Evolutionary conservation across 2,113 vertebrate species (phyloP), one percentile per base, ranked within the genome.

Genomic region (Pithys albifrons): DNA sequence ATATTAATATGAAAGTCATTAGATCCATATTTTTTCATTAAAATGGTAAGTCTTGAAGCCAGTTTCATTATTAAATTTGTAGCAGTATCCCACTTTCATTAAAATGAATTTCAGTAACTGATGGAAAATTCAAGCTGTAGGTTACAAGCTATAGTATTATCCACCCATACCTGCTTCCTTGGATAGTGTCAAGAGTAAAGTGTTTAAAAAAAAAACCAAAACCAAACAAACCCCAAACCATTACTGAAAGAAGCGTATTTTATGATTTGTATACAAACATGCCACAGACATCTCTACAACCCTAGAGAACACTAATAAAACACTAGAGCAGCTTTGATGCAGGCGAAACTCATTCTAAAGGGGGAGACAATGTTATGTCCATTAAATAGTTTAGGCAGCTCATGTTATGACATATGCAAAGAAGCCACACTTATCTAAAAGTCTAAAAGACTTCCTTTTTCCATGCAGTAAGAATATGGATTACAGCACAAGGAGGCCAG

Each of bases 81-180:
- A 93, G 85, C 24, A 80, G 85, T 74, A 90, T n/a, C 62, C 51
- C 88, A 88, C 79, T 97, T 95, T 75, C 55, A 94, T 96, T 95
- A 93, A 89, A 96, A 89, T 91, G n/a, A 91, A 77, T 85, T 96
- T 97, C 76, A 93, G 88, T 91, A 96, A 97, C 61, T 93, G 95
- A 96, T 66, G 88, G 48, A 93, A 83, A 72, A 59, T 82, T 96
- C 52, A 97, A 95, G 79, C 83, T 81, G 90, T 43, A 94, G 72
- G 55, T 62, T 96, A 84, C 61, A 95, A 78, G 75, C 45, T 87
- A 73, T 41, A 62, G 51, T 62, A 57, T 78, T 88, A 74, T 61
- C 79, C 72, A 96, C 81, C n/a, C 79, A 79, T 79, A 95, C 51
- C 80, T 94, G 79, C 79, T 78, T 86, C 88, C 92, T 90, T 72